These are phyloP conservation scores for Eulemur rubriventer DNA, from an alignment of 2,797 vertebrate species.

Conservation along the genomic window DNA sequence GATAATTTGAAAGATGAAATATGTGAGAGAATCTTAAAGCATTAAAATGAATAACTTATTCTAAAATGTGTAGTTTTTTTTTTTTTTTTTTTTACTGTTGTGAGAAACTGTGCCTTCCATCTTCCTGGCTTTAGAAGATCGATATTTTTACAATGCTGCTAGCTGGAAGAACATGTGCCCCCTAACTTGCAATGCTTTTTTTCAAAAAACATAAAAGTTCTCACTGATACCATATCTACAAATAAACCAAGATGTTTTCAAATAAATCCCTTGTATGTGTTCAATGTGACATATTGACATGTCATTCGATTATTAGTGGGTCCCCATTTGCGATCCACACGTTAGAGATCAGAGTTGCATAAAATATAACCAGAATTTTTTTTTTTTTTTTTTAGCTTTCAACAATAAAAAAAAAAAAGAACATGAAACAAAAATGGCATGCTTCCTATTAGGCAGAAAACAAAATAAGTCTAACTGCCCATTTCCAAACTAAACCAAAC, in stretches of 20 bases:
- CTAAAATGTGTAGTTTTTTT: neutral
- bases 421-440: neutral
- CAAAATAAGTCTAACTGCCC: neutral
- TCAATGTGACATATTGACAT: too few species aligned
- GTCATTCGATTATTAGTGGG: neutral
- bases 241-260: too few species aligned
- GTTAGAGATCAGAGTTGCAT: neutral
- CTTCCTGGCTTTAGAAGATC: neutral
- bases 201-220: neutral
- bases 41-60: fast-evolving
- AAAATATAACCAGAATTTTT: neutral
- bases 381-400: neutral
- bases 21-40: neutral
- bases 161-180: neutral
- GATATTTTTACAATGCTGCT: neutral
- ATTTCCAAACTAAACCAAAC: neutral
- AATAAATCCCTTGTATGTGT: neutral
- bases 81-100: neutral
- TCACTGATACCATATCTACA: neutral
- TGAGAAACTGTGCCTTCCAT: neutral
- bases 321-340: neutral
- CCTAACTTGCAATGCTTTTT: neutral
- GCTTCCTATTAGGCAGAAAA: neutral
- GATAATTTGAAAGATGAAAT: too few species aligned
- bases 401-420: neutral